Conservation (phyloP, 2,888 invertebrate genomes). For the Polymixis flavicincta region DNA sequence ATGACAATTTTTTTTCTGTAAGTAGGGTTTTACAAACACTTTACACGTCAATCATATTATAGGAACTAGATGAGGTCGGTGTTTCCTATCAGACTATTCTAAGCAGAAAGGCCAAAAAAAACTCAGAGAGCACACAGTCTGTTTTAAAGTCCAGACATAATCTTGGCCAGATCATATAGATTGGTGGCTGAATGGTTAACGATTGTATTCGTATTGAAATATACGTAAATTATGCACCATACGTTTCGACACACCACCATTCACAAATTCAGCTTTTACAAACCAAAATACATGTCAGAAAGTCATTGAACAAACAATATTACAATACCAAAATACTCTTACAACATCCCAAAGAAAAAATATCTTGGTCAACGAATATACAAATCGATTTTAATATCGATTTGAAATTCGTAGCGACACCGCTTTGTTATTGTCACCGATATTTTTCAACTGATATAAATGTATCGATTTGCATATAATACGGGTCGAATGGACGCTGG, state of each 20-base stretch:
- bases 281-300: constrained; percentile 55
- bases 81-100: too few species aligned
- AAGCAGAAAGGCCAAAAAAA: too few species aligned
- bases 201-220: constrained; percentile 5
- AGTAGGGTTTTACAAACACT: too few species aligned
- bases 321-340: constrained; percentile 66
- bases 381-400: constrained; percentile 58
- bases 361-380: constrained; percentile 71
- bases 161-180: too few species aligned
- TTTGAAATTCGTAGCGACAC: constrained; percentile 71
- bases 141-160: too few species aligned
- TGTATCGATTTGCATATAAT: constrained; percentile 70
- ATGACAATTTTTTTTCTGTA: too few species aligned
- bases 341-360: constrained; percentile 59
- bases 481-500: constrained; percentile 64
- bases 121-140: too few species aligned
- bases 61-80: too few species aligned
- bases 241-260: constrained; percentile 41
- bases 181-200: too few species aligned
- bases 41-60: too few species aligned
- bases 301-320: constrained; percentile 61
- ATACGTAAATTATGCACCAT: constrained; percentile 38
- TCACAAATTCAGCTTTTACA: constrained; percentile 43
- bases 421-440: constrained; percentile 64
- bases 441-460: constrained; percentile 58